Evolutionary conservation across 1,140 invertebrate species (phyloP), one percentile per base, ranked within the genome.

Genomic region (Lysiphlebus fabarum): DNA sequence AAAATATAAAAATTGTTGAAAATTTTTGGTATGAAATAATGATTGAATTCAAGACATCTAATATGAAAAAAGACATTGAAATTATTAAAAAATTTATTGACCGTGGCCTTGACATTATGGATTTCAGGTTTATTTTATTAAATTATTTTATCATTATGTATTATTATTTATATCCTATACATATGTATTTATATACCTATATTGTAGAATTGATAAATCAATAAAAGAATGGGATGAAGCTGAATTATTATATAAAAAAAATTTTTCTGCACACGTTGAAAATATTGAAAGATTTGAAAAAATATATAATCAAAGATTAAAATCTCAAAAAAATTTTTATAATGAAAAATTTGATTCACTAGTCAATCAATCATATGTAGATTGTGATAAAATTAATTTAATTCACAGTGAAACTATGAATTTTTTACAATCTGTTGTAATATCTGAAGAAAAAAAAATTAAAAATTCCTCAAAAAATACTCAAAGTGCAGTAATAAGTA

Each of bases 91-190:
- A 63, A n/a, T 70, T 66, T 10, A 75, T 78, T 42, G 70, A 79
- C 14, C 73, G 68, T n/a, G 63, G 65, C 7, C 14, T 78, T 17
- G 76, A 78, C 51, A 66, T 70, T 55, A 75, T 76, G 62, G 63
- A 76, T 56, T 70, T 72, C 55, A 71, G 73, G n/a, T n/a, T n/a
- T n/a, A n/a, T n/a, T n/a, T n/a, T n/a, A n/a, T n/a, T n/a, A n/a
- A n/a, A n/a, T n/a, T n/a, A n/a, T n/a, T 48, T 48, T 48, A 40
- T 40, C 38, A 9, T 6, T 9, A 40, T 6, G 26, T 5, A 50
- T 33, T 14, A n/a, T n/a, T n/a, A n/a, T n/a, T n/a, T n/a, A n/a
- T n/a, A n/a, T n/a, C n/a, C n/a, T n/a, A n/a, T n/a, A n/a, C n/a
- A n/a, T 14, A 53, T 53, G 10, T 10, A 40, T 26, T 36, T 48